These are phyloP conservation scores for Drosophila anomalipes DNA, from an alignment of 2,888 invertebrate species.

Conservation along the genomic window DNA sequence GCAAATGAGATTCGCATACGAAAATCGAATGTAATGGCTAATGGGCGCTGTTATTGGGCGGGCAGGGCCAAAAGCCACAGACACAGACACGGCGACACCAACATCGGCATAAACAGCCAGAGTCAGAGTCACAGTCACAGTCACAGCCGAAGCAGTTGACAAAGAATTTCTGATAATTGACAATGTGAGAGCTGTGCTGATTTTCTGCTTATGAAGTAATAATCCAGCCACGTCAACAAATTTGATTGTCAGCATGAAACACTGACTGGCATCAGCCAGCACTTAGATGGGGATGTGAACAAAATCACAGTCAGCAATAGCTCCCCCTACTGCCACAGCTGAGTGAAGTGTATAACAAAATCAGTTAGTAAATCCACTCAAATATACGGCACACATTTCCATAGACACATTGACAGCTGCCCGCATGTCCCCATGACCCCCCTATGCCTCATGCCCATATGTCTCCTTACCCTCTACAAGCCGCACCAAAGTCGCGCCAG, in stretches of 20 bases:
- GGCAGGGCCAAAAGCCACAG: slow-evolving; percentile 32
- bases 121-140: slow-evolving; percentile 12
- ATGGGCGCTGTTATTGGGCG: slow-evolving; percentile 62
- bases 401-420: slow-evolving; percentile 81
- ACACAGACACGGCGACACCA: slow-evolving; percentile 20
- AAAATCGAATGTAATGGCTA: slow-evolving; percentile 76
- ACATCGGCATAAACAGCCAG: slow-evolving; percentile 6
- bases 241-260: slow-evolving; percentile 79
- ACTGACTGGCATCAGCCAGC: slow-evolving; percentile 40
- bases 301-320: slow-evolving; percentile 67
- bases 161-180: slow-evolving; percentile 78
- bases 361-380: slow-evolving; percentile 81
- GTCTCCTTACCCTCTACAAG: neutral
- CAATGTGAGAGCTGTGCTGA: slow-evolving; percentile 61
- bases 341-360: slow-evolving; percentile 72
- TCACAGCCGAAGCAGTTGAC: slow-evolving; percentile 52
- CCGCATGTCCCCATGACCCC: slow-evolving; percentile 58
- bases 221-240: slow-evolving; percentile 81
- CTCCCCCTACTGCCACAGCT: slow-evolving; percentile 21
- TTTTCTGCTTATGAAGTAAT: slow-evolving; percentile 79
- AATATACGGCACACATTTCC: slow-evolving; percentile 76
- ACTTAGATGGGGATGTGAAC: slow-evolving; percentile 40
- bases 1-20: slow-evolving; percentile 76
- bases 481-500: slow-evolving; percentile 34
- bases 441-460: neutral